Conservation (phyloP, 2,113 vertebrate genomes). For the Phrynocephalus versicolor region DNA sequence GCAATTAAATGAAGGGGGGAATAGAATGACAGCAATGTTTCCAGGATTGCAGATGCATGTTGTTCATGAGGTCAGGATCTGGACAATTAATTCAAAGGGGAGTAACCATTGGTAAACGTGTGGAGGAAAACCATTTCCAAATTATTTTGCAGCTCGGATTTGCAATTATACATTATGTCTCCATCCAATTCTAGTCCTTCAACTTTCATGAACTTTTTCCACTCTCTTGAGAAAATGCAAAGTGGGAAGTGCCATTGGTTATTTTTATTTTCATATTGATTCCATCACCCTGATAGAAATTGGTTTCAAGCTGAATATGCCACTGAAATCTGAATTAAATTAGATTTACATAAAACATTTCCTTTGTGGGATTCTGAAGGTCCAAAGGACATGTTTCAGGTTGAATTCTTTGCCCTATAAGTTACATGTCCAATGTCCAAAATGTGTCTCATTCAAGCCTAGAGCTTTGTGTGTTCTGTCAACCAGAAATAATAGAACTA, state of each 20-base stretch:
- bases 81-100: background rate
- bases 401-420: background rate
- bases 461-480: background rate
- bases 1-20: background rate
- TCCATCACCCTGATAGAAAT: background rate
- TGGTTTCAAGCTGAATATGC: background rate
- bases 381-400: background rate
- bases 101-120: background rate
- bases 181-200: background rate
- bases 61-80: background rate
- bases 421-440: background rate
- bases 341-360: background rate
- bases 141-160: background rate
- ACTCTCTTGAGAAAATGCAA: background rate
- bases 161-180: background rate
- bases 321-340: background rate
- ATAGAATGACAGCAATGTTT: background rate
- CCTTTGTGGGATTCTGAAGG: background rate
- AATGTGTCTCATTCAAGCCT: background rate
- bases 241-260: background rate
- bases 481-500: background rate
- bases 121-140: background rate
- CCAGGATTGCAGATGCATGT: background rate
- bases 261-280: background rate
- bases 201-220: background rate